A percentile compares a stretch with the other conserved stretches of the same genome.
Conservation (phyloP, 2,888 invertebrate species). For the Cotesia congregata region DNA sequence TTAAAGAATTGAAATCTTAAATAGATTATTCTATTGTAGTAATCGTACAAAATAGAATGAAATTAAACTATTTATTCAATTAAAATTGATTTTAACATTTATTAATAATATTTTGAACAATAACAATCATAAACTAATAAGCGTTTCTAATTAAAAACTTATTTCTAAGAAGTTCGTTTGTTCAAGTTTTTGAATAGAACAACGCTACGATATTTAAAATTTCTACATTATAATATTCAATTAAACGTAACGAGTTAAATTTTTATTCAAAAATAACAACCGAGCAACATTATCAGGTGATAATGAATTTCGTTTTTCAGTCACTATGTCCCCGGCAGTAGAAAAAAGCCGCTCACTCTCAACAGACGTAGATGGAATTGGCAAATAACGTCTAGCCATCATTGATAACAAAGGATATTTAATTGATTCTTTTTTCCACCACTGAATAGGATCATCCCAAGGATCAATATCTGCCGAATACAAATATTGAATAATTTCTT, state of each 20-base stretch:
- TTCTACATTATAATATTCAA: too few relatives aligned
- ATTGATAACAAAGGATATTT: conserved; percentile 5
- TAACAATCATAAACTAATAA: too few relatives aligned
- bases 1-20: too few relatives aligned
- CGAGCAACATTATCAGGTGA: conserved; percentile 25
- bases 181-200: too few relatives aligned
- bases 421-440: conserved; percentile 2
- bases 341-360: conserved; percentile 21
- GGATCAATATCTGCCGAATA: conserved; percentile 6
- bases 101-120: too few relatives aligned
- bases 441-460: background rate
- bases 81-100: too few relatives aligned
- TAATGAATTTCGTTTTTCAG: conserved; percentile 23
- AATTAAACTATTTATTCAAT: too few relatives aligned
- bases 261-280: conserved; percentile 28
- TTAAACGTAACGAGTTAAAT: background rate
- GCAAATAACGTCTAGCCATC: conserved; percentile 11
- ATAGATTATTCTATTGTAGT: too few relatives aligned
- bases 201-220: too few relatives aligned
- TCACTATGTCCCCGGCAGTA: conserved; percentile 31
- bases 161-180: too few relatives aligned
- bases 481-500: conserved; percentile 14
- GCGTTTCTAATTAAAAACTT: too few relatives aligned
- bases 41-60: too few relatives aligned
- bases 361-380: conserved; percentile 10